Evolutionary conservation across 2,888 invertebrate genomes (phyloP).

Genomic region (Nephrotoma appendiculata): DNA sequence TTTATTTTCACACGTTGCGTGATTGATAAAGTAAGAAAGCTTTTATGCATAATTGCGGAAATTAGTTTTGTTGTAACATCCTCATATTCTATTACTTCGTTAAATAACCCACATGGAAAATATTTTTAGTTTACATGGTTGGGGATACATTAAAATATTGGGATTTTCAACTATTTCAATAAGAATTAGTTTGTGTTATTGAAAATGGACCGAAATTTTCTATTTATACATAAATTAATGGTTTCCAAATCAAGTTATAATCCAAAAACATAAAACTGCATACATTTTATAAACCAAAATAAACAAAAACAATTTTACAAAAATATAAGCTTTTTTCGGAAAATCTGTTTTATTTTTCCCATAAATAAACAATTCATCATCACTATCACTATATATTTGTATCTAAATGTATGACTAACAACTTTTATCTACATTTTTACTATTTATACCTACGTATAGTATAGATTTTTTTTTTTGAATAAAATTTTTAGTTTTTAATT

Average conservation of each 20-base stretch:
- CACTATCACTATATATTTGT: background rate
- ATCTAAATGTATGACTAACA: background rate
- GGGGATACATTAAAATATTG: no score
- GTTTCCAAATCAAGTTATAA: background rate
- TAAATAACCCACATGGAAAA: no score
- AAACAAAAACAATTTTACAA: background rate
- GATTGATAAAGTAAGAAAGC: no score
- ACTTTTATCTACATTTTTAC: background rate
- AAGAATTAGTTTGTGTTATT: no score
- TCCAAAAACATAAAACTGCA: background rate
- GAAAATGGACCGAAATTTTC: background rate
- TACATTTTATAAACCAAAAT: background rate
- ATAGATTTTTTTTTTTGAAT: background rate
- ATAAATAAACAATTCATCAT: background rate
- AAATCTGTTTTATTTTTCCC: background rate
- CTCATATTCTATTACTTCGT: no score
- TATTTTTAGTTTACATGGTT: no score
- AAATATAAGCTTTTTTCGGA: background rate
- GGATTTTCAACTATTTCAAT: no score
- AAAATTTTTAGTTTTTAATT: background rate
- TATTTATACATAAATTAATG: background rate
- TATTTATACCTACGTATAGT: background rate
- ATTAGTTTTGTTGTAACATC: no score
- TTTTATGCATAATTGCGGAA: no score
- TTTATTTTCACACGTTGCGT: no score